A percentile compares a stretch with the other conserved stretches of the same genome.
These are phyloP conservation scores for Podarcis muralis DNA, from an alignment of 2,113 vertebrate species.

Conservation along the genomic window DNA sequence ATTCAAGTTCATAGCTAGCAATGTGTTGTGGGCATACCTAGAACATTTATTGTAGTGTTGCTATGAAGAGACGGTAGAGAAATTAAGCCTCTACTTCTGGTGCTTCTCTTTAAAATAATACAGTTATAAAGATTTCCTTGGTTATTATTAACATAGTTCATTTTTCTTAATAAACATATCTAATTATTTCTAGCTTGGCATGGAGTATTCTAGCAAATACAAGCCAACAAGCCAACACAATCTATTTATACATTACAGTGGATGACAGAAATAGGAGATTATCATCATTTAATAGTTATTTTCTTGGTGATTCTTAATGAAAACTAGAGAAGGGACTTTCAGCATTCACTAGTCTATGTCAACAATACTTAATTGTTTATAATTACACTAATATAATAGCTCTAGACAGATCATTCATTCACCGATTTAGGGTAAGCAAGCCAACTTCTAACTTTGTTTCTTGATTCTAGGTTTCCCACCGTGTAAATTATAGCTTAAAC, in stretches of 20 bases:
- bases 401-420: too few relatives aligned
- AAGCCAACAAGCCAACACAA: background rate
- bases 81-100: background rate
- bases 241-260: background rate
- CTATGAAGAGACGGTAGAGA: background rate
- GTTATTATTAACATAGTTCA: background rate
- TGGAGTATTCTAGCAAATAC: background rate
- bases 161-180: background rate
- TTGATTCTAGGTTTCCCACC: background rate
- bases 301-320: background rate
- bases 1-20: background rate
- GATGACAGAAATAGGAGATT: background rate
- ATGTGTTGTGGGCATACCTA: background rate
- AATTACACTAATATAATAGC: background rate
- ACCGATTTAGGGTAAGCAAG: background rate
- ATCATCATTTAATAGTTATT: background rate
- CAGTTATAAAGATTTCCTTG: background rate
- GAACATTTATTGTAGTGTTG: background rate
- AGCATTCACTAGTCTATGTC: background rate
- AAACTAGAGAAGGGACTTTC: background rate
- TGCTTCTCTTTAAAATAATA: background rate
- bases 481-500: background rate
- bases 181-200: background rate
- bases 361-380: too few relatives aligned
- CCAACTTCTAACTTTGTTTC: background rate